These are phyloP conservation scores for Silurus glanis DNA, from an alignment of 2,113 vertebrate species.

Conservation along the genomic window DNA sequence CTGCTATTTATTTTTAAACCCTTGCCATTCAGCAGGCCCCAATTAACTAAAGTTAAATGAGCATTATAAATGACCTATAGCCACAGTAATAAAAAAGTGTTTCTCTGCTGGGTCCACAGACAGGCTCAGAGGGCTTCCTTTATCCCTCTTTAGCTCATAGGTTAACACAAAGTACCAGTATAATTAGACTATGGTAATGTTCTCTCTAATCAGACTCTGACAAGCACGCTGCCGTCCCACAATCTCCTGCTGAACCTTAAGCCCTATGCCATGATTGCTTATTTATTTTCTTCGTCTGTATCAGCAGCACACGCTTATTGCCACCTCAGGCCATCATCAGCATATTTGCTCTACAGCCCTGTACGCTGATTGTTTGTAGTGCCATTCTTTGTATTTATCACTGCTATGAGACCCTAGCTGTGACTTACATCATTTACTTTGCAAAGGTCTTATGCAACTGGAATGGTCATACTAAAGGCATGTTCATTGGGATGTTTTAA, in stretches of 20 bases:
- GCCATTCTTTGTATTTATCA: neutral
- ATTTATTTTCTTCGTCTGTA: slow-evolving; percentile 21
- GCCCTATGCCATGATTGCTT: slow-evolving; percentile 14
- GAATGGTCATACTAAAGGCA: neutral
- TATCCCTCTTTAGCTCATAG: slow-evolving; percentile 1
- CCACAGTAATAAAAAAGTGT: neutral
- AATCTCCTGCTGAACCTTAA: slow-evolving; percentile 28
- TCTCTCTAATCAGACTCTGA: slow-evolving; percentile 31
- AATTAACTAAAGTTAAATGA: neutral
- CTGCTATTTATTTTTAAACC: neutral
- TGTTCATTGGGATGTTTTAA: neutral
- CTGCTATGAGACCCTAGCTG: neutral
- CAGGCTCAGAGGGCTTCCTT: neutral
- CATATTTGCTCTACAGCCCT: neutral
- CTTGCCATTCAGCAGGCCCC: neutral
- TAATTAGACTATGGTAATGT: slow-evolving; percentile 44
- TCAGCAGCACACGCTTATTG: slow-evolving; percentile 12
- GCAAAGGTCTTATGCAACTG: neutral
- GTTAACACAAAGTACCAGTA: neutral
- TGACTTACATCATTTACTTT: neutral
- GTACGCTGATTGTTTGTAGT: neutral
- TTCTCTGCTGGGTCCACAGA: neutral
- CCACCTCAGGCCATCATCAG: neutral
- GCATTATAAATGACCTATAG: neutral
- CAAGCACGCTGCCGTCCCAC: slow-evolving; percentile 3